Base-by-base conservation (phyloP, 2,797 vertebrate species). In the Sebastes diploproa region DNA sequence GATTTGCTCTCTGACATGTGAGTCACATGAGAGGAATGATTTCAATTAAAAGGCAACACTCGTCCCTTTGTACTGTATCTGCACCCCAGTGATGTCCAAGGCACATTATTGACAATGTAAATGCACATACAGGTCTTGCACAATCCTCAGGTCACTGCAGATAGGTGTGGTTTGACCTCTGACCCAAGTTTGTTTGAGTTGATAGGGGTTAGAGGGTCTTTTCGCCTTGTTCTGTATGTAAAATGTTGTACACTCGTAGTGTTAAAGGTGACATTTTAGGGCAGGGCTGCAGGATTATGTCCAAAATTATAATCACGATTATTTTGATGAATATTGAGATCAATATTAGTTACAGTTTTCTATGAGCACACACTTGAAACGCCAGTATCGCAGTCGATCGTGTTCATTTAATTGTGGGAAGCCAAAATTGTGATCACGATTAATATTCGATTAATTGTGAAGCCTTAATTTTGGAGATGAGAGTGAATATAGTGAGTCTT, bases 11-110 rank as follows among this genome's bases (percentile, higher is more conserved):
- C 46, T 38, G 61, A 65, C 86, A 88, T 70, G 87, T 61, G 90
- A 89, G 68, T 91, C 90, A 89, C 90, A 87, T 90, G 91, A 90
- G 60, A 1, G 0, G 25, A 78, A 79, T 90, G 83, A 70, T 69
- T 88, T 80, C 55, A 92, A 88, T 91, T 72, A 89, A n/a, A 85
- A 38, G 29, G 3, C 38, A 78, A 77, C 92, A 90, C 68, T 78
- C 34, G 1, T 1, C 42, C 27, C 64, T 85, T 87, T 89, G 84
- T 89, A 1, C 62, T 54, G n/a, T 3, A 6, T 81, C 61, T 65
- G 7, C 22, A 38, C 18, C 54, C 56, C 0, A 34, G 7, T 25
- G 1, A 9, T 30, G 64, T 22, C 6, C 13, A 38, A 38, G 36
- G 36, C 36, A 38, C 36, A 38, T 38, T 38, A 38, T 38, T 38